Evolutionary conservation across 2,797 vertebrate genomes (phyloP).

Genomic region (Urocyon cinereoargenteus): DNA sequence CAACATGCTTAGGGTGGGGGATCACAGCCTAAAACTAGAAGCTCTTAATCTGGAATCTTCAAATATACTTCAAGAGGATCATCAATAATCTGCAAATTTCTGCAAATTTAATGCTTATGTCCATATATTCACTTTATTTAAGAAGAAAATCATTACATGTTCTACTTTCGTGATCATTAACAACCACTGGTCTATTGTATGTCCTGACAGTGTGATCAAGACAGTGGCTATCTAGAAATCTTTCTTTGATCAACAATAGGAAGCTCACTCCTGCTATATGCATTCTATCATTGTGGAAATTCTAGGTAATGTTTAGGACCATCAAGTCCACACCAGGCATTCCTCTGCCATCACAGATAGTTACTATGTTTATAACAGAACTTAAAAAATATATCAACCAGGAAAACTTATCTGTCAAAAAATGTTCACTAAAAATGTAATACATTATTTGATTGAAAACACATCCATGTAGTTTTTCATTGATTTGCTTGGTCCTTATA

Average conservation of each 20-base stretch:
- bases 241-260: neutral
- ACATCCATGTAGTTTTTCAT: neutral
- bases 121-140: neutral
- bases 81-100: neutral
- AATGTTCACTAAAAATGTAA: slow-evolving; percentile 26
- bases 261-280: neutral
- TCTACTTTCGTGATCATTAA: neutral
- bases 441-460: neutral
- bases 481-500: slow-evolving; percentile 30
- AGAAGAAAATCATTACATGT: neutral
- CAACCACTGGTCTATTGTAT: neutral
- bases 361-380: neutral
- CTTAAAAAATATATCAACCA: neutral
- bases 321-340: neutral
- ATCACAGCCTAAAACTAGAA: neutral
- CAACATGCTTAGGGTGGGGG: neutral
- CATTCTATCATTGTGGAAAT: neutral
- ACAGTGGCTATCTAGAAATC: neutral
- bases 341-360: neutral
- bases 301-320: neutral
- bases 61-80: neutral
- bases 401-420: slow-evolving; percentile 3
- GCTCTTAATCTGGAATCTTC: neutral
- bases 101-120: neutral
- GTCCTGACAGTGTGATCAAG: neutral